A percentile compares a stretch with the other conserved stretches of the same genome.
These are phyloP conservation scores for Lithobates sylvaticus DNA, from an alignment of 2,797 vertebrate genomes.

Conservation along the genomic window DNA sequence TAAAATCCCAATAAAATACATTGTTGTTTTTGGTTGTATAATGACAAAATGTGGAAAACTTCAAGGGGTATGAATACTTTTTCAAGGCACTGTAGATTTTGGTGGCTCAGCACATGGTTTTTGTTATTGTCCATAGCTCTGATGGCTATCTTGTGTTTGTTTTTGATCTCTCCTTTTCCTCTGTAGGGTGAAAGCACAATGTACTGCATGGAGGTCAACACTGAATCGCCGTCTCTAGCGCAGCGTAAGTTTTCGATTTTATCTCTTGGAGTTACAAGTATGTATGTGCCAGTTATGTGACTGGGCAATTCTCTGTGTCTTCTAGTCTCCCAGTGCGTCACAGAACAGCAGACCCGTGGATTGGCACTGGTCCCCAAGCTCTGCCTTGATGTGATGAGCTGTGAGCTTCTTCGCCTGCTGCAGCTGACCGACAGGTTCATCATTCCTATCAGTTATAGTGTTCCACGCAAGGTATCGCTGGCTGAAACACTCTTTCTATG, in stretches of 20 bases:
- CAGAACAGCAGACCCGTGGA: constrained; percentile 80
- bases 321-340: constrained; percentile 89
- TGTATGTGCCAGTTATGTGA: not conserved
- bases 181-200: constrained; percentile 86
- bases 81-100: no score
- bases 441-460: constrained; percentile 87
- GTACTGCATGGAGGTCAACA: constrained; percentile 85
- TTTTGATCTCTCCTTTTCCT: constrained; percentile 5
- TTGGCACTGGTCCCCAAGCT: constrained; percentile 82
- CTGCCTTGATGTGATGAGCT: constrained; percentile 84
- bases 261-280: not conserved
- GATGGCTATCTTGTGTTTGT: not conserved
- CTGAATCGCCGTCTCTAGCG: constrained; percentile 78
- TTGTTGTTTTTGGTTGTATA: no score
- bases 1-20: no score
- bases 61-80: no score
- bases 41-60: no score
- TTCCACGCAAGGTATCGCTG: constrained; percentile 89
- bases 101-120: no score
- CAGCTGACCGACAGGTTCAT: constrained; percentile 88
- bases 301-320: not conserved
- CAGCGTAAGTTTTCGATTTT: constrained; percentile 78
- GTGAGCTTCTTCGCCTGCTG: constrained; percentile 89
- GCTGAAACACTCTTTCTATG: not conserved
- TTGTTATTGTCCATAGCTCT: no score